phyloP scores from a whole-genome alignment of 2,888 invertebrate species.

The Agonum fuliginosum region DNA sequence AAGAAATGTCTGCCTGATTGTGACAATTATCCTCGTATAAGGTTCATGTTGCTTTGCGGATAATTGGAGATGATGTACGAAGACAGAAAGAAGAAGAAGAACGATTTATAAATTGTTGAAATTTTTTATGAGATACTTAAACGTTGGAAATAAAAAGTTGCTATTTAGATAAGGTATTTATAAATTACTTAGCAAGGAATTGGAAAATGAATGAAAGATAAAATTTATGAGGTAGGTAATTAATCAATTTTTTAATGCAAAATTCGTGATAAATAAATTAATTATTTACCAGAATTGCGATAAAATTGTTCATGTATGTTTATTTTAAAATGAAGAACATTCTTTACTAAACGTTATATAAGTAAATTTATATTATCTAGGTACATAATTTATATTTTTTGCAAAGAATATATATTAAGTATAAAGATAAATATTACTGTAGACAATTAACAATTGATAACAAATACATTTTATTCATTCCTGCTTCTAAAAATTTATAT shows the following conservation, averaged over 20 bases:
- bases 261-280: too few species aligned
- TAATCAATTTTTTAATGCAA: too few species aligned
- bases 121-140: neutral
- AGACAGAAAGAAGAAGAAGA: neutral
- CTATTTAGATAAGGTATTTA: constrained; percentile 1
- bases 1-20: neutral
- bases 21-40: constrained; percentile 40
- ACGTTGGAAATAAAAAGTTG: neutral
- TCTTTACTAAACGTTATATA: too few species aligned
- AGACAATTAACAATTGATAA: too few species aligned
- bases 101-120: constrained; percentile 12
- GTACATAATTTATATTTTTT: too few species aligned
- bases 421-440: too few species aligned
- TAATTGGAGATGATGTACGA: constrained; percentile 40
- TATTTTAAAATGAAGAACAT: too few species aligned
- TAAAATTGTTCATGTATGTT: neutral
- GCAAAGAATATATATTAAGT: too few species aligned
- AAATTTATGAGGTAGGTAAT: neutral
- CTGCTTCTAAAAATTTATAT: too few species aligned
- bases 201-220: neutral
- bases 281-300: neutral
- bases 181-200: neutral
- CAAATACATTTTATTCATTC: too few species aligned
- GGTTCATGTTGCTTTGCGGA: constrained; percentile 27
- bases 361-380: too few species aligned